A percentile compares a stretch with the other conserved stretches of the same genome.
phyloP scores from a whole-genome alignment of 1,140 invertebrate species.

The Chionoecetes opilio region DNA sequence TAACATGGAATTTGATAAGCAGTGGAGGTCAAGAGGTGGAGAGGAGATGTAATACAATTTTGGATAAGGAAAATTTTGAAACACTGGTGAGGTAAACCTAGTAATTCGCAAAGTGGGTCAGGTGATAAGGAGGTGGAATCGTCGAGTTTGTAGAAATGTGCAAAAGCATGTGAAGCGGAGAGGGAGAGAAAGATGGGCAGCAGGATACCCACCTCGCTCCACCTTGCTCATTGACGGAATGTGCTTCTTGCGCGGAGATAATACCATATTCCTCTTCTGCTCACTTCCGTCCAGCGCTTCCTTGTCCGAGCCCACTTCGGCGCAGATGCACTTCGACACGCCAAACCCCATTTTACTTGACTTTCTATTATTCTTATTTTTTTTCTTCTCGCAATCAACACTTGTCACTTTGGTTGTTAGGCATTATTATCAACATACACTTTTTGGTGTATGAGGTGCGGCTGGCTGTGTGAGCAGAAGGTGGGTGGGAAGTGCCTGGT shows the following conservation, averaged over 20 bases:
- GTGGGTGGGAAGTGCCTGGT: not conserved
- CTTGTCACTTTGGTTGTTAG: not conserved
- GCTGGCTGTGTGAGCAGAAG: not conserved
- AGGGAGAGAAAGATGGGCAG: not conserved
- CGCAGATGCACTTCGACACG: slow-evolving; percentile 64
- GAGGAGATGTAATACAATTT: too few species aligned
- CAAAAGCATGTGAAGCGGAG: not conserved
- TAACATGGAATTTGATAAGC: too few species aligned
- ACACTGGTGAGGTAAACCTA: too few species aligned
- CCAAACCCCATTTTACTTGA: slow-evolving; percentile 58
- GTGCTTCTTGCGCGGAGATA: slow-evolving; percentile 55
- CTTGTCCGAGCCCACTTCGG: slow-evolving; percentile 48
- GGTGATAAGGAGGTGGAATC: too few species aligned
- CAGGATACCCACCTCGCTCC: slow-evolving; percentile 60
- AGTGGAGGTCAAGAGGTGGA: too few species aligned
- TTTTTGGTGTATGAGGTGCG: not conserved
- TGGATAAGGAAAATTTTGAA: too few species aligned
- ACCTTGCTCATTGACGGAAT: slow-evolving; percentile 64
- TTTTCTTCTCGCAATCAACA: not conserved
- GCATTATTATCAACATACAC: not conserved
- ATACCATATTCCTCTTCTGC: slow-evolving; percentile 50
- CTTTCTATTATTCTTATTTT: not conserved
- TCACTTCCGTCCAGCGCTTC: not conserved
- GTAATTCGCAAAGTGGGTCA: too few species aligned
- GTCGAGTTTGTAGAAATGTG: too few species aligned